Base-by-base conservation (phyloP, 2,888 invertebrate genomes). In the Heliothis peltigera region DNA sequence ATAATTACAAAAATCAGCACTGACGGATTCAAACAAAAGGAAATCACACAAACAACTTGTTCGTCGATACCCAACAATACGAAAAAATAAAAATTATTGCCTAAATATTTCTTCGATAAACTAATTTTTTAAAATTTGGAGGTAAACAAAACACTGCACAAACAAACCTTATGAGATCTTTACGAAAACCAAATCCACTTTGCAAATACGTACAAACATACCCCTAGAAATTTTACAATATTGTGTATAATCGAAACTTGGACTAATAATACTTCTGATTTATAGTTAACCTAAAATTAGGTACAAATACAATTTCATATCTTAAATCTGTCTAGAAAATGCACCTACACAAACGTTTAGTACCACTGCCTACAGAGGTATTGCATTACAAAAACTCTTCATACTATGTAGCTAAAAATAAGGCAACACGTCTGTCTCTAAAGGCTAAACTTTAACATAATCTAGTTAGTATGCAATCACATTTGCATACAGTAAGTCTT, bases 81-180 rank as follows among this genome's bases (percentile, higher is more conserved):
- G 73, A 86, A 78, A 86, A 81, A 79, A 80, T 58, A 65, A 85
- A 82, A 84, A 88, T 75, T 70, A 75, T 63, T 64, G 75, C 68
- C 77, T 81, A 80, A 77, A 57, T 64, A 74, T 59, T 68, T 77
- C 42, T 67, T 62, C 65, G 64, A 68, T 80, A 82, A 72, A 72
- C 85, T 86, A 87, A 86, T 81, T 87, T 86, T 87, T 92, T 93
- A 94, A 95, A 95, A 94, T 95, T 94, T 94, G 86, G 93, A 91
- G 91, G 92, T 92, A 91, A 95, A 94, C 92, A 94, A 93, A 95
- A 95, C 94, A 94, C 95, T 95, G 92, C 94, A 94, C 94, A 95
- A 95, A 95, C 94, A 93, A 94, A 92, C 91, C 91, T 81, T 94
- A 94, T 95, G 95, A 95, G 95, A 95, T 95, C 95, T 94, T 94